Percentiles rank a stretch among this genome's conserved stretches.
These are phyloP conservation scores for Artibeus lituratus DNA, from an alignment of 2,797 vertebrate species.

Conservation along the genomic window DNA sequence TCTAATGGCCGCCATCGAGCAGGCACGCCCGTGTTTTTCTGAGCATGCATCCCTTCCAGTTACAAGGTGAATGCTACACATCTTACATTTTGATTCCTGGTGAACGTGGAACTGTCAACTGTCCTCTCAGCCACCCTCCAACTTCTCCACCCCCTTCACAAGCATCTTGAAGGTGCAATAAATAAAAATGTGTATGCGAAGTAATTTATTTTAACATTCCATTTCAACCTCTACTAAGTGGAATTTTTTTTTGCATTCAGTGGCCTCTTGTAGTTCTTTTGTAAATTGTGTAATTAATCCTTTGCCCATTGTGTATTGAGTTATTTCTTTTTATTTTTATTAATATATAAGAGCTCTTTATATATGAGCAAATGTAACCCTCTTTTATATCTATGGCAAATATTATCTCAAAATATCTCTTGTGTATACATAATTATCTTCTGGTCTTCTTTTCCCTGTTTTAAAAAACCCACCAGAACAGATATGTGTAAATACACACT, in stretches of 20 bases:
- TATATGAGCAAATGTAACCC: not conserved
- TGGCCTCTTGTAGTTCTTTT: not conserved
- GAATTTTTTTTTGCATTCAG: not conserved
- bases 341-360: constrained; percentile 14
- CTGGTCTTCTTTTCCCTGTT: not conserved
- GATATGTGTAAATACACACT: not conserved
- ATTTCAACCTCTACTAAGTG: not conserved
- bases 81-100: not conserved
- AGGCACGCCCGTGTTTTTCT: not conserved
- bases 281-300: not conserved
- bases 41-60: not conserved
- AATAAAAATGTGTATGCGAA: not conserved
- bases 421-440: not conserved
- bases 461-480: not conserved
- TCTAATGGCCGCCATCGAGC: not conserved
- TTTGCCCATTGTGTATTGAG: not conserved
- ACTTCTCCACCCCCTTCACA: not conserved
- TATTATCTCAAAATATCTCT: not conserved
- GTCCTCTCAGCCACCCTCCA: not conserved
- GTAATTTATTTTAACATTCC: constrained; percentile 1
- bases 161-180: not conserved
- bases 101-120: not conserved
- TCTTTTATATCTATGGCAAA: not conserved
- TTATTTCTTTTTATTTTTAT: not conserved
- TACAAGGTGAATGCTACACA: not conserved